These are phyloP conservation scores for Atractosteus spatula DNA, from an alignment of 2,113 vertebrate species.

Conservation along the genomic window DNA sequence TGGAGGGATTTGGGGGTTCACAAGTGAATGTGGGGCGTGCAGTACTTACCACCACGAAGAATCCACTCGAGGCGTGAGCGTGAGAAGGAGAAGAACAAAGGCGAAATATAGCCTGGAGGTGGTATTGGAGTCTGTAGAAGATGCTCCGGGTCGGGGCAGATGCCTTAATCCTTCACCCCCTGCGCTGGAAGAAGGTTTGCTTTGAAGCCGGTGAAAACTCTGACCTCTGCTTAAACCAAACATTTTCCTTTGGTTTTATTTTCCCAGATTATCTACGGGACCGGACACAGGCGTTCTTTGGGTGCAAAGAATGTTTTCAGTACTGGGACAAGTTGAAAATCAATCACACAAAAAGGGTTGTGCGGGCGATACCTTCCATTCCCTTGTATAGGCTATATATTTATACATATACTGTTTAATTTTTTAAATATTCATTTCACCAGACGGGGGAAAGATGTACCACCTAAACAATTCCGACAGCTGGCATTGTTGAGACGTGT, in stretches of 20 bases:
- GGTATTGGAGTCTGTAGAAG: slow-evolving; percentile 52
- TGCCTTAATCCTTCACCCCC: slow-evolving; percentile 59
- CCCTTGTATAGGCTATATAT: not conserved
- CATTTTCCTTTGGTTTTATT: slow-evolving; percentile 49
- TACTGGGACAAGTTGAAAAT: not conserved
- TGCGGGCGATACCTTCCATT: not conserved
- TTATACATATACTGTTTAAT: no score
- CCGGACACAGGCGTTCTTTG: not conserved
- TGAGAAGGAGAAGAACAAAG: slow-evolving; percentile 78
- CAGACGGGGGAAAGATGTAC: no score
- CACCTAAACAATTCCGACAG: not conserved
- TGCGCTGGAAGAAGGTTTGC: slow-evolving; percentile 34
- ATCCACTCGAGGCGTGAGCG: slow-evolving; percentile 83
- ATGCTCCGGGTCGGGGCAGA: slow-evolving; percentile 53
- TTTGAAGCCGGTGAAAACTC: slow-evolving; percentile 54
- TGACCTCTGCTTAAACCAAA: slow-evolving; percentile 61
- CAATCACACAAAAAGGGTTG: not conserved
- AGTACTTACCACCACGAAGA: slow-evolving; percentile 90
- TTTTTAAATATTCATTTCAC: no score
- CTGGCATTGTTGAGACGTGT: not conserved
- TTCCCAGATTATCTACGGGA: no score
- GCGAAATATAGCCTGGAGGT: slow-evolving; percentile 73
- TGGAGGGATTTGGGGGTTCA: slow-evolving; percentile 11
- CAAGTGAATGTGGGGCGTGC: slow-evolving; percentile 1
- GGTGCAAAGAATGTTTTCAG: not conserved